A percentile compares a stretch with the other conserved stretches of the same genome.
These are phyloP conservation scores for Neoniphon sammara DNA, from an alignment of 2,797 vertebrate genomes.

Conservation along the genomic window DNA sequence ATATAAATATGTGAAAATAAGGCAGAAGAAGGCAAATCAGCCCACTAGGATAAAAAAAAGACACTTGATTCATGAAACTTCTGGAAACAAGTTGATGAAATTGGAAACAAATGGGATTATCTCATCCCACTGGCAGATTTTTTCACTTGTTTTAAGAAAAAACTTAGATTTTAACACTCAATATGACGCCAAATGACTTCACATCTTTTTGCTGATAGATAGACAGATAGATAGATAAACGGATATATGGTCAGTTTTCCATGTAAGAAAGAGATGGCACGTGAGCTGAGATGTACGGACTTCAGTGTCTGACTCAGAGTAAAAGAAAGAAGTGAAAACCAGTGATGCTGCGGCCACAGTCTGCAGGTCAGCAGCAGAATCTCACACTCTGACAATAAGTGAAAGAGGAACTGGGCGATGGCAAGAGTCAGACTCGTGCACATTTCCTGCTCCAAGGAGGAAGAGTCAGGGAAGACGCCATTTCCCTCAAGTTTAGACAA, in stretches of 20 bases:
- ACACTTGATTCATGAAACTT: no score
- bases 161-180: no score
- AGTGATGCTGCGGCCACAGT: slow-evolving; percentile 40
- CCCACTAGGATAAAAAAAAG: no score
- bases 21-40: no score
- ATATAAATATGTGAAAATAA: no score
- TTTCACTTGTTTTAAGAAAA: no score
- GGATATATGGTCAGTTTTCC: not conserved
- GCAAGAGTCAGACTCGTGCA: not conserved
- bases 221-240: slow-evolving; percentile 14
- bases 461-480: slow-evolving; percentile 15
- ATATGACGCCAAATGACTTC: no score
- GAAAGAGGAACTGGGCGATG: slow-evolving; percentile 63
- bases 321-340: slow-evolving; percentile 71
- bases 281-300: slow-evolving; percentile 38
- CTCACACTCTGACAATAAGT: not conserved
- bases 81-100: no score
- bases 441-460: slow-evolving; percentile 7
- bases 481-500: slow-evolving; percentile 28
- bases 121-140: no score
- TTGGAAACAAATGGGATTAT: no score
- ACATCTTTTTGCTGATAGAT: not conserved
- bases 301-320: slow-evolving; percentile 1
- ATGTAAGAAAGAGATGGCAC: slow-evolving; percentile 18
- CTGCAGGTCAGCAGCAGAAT: slow-evolving; percentile 44